These are phyloP conservation scores for Drosophila teissieri DNA, from an alignment of 1,140 invertebrate genomes.

Conservation along the genomic window DNA sequence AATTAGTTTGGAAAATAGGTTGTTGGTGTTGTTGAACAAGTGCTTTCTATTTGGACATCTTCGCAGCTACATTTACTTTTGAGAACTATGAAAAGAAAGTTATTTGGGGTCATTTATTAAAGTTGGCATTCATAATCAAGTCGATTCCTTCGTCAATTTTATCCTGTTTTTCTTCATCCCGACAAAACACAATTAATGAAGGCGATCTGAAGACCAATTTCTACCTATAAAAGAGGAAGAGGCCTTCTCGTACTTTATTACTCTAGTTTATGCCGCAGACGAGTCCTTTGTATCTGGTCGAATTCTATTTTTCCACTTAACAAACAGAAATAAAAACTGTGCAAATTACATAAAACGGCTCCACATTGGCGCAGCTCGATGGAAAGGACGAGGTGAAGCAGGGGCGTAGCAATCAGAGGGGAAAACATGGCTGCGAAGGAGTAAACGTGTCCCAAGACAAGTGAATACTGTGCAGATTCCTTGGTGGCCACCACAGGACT, in stretches of 20 bases:
- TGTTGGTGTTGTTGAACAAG: background rate
- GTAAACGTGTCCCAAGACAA: constrained; percentile 57
- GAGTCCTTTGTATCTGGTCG: constrained; percentile 28
- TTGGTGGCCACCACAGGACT: constrained; percentile 47
- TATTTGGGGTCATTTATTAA: too few relatives aligned
- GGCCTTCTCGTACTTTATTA: constrained; percentile 43
- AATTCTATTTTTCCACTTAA: constrained; percentile 40
- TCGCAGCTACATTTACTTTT: too few relatives aligned
- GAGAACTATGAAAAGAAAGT: background rate
- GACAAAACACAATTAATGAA: constrained; percentile 11
- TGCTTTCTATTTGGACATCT: constrained; percentile 1
- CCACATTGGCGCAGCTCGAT: constrained; percentile 74
- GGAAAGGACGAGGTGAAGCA: background rate
- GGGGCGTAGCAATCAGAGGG: constrained; percentile 42
- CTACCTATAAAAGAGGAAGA: constrained; percentile 15
- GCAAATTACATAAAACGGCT: constrained; percentile 79
- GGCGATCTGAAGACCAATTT: background rate
- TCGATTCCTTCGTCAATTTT: too few relatives aligned
- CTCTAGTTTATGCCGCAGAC: constrained; percentile 47
- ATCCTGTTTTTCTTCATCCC: background rate
- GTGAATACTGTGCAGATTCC: constrained; percentile 71
- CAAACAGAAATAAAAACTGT: constrained; percentile 73
- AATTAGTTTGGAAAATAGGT: constrained; percentile 2
- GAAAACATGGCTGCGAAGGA: constrained; percentile 44
- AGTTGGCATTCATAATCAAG: too few relatives aligned